Conservation (phyloP, 2,113 vertebrate genomes). For the Scatophagus argus region DNA sequence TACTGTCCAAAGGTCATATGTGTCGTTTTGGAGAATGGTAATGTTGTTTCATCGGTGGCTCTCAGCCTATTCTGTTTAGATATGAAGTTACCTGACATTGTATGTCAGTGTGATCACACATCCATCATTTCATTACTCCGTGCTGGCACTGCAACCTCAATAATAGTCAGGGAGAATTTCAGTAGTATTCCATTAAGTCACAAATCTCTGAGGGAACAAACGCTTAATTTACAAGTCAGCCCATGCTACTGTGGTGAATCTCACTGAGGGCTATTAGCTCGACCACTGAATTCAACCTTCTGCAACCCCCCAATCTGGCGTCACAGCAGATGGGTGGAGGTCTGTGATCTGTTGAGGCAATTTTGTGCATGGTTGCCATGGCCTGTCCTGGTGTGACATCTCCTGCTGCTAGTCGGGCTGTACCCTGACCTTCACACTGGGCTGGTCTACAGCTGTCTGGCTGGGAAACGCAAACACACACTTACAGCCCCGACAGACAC, state of each 20-base stretch:
- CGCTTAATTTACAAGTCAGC: constrained; percentile 77
- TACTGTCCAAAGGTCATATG: no score
- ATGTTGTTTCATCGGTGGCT: no score
- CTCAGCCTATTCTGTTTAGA: no score
- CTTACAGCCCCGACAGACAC: constrained; percentile 31
- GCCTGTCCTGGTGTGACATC: constrained; percentile 85
- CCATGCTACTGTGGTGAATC: constrained; percentile 66
- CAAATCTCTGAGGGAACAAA: constrained; percentile 64
- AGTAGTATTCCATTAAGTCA: constrained; percentile 39
- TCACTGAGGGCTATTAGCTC: constrained; percentile 81
- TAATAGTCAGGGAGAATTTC: constrained; percentile 27
- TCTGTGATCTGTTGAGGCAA: constrained; percentile 87
- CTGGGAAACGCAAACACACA: constrained; percentile 63
- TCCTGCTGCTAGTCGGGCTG: constrained; percentile 84
- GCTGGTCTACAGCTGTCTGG: constrained; percentile 79
- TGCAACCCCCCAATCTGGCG: constrained; percentile 70
- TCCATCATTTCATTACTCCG: not conserved
- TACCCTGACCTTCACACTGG: constrained; percentile 86
- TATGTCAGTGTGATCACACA: not conserved
- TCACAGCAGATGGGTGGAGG: constrained; percentile 84
- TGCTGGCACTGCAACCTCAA: constrained; percentile 5
- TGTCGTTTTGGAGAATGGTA: no score
- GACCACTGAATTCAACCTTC: constrained; percentile 75
- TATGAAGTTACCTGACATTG: not conserved
- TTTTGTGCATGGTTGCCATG: constrained; percentile 88